Evolutionary conservation across 2,113 vertebrate genomes (phyloP).

Genomic region (Geococcyx californianus): DNA sequence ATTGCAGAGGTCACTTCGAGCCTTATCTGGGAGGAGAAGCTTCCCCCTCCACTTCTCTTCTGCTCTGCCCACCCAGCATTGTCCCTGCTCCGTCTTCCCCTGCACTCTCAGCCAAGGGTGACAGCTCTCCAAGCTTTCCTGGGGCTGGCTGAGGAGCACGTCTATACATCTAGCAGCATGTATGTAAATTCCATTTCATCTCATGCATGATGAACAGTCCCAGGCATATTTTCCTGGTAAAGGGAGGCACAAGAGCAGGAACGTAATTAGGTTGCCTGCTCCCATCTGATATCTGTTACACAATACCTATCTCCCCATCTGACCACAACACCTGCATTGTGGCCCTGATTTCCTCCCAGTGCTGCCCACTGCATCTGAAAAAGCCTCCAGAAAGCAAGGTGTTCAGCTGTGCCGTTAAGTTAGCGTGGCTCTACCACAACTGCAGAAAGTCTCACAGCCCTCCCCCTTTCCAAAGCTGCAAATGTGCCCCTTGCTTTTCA

Average conservation of each 20-base stretch:
- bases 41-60: background rate
- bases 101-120: background rate
- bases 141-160: background rate
- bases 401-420: background rate
- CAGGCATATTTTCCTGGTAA: background rate
- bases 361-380: background rate
- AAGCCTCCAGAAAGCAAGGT: background rate
- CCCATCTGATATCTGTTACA: background rate
- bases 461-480: background rate
- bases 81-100: background rate
- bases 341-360: background rate
- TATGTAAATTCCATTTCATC: background rate
- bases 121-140: background rate
- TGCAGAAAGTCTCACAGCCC: background rate
- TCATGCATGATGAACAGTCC: background rate
- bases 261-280: background rate
- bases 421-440: rapidly evolving
- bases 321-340: rapidly evolving
- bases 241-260: background rate
- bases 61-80: background rate
- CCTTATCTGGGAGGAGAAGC: background rate
- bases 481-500: background rate
- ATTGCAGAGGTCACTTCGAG: background rate
- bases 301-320: background rate
- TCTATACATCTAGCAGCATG: background rate